phyloP scores from a whole-genome alignment of 1,140 invertebrate genomes.

The Bacillus rossius region DNA sequence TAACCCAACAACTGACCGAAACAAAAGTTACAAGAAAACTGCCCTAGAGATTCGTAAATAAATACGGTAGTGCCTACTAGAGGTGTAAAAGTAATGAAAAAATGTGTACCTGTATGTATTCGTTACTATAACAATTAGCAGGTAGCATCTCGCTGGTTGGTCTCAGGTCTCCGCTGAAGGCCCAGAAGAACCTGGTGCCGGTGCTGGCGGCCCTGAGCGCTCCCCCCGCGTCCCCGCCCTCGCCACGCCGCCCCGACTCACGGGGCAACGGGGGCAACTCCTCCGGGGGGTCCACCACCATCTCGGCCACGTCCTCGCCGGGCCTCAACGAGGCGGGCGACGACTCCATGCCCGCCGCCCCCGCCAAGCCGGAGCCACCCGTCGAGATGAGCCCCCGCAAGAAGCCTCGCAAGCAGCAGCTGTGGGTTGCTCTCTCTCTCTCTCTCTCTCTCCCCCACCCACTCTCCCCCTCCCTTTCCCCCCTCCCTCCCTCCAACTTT shows the following conservation, averaged over 20 bases:
- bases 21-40: no score
- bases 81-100: no score
- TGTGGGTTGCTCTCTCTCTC: constrained; percentile 45
- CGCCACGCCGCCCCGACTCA: constrained; percentile 30
- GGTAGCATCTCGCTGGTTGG: no score
- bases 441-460: background rate
- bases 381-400: constrained; percentile 58
- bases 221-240: constrained; percentile 37
- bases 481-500: background rate
- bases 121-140: no score
- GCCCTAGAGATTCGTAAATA: no score
- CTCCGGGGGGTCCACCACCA: constrained; percentile 62
- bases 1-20: no score
- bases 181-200: constrained; percentile 53
- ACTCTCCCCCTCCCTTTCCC: no score
- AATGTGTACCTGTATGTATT: no score
- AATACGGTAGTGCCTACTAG: no score
- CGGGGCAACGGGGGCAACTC: constrained; percentile 23
- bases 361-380: constrained; percentile 35
- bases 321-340: constrained; percentile 53
- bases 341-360: constrained; percentile 34
- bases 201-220: constrained; percentile 45
- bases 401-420: constrained; percentile 68
- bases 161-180: constrained; percentile 49
- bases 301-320: constrained; percentile 71